Evolutionary conservation across 2,888 invertebrate genomes (phyloP), one percentile per base, ranked within the genome.

Genomic region (Machimus atricapillus): DNA sequence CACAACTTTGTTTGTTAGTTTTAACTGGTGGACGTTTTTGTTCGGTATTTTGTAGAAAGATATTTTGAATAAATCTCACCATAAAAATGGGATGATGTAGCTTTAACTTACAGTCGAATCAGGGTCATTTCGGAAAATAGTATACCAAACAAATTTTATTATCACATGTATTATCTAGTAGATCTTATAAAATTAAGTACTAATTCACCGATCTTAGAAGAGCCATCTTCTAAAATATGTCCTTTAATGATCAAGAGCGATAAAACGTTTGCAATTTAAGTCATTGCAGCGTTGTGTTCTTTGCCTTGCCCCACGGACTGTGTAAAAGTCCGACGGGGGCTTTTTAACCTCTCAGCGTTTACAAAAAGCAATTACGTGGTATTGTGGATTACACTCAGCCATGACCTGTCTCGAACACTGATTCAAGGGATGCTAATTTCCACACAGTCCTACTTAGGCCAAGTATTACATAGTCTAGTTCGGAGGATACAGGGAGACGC

Each of bases 281-380:
- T 4, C 12, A 27, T 27, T 27, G 27, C 12, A 27, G 8, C 19
- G 19, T 12, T 23, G 12, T 19, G 12, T 66, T 9, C 12, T n/a
- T 6, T 7, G 52, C 31, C 27, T n/a, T 79, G 52, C 16, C 46
- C 23, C 52, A 27, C 7, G 16, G 4, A 46, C 14, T 14, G 23
- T 16, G 16, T 8, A 78, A 56, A 23, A 79, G 43, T 46, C 43
- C 27, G 79, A 34, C 52, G 31, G 27, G 79, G 3, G 16, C 31
- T 31, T n/a, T 52, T 31, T 34, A 52, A 79, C 34, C 52, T 34
- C n/a, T 52, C 52, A 52, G 52, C 79, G 23, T 79, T 52, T 82
- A 82, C 82, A 82, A 82, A 82, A 82, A 82, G 82, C 56, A 82
- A 82, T 82, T 82, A 82, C 82, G 66, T 82, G 82, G 19, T 58